Conservation (phyloP, 2,888 invertebrate genomes). For the Asteroscopus sphinx region DNA sequence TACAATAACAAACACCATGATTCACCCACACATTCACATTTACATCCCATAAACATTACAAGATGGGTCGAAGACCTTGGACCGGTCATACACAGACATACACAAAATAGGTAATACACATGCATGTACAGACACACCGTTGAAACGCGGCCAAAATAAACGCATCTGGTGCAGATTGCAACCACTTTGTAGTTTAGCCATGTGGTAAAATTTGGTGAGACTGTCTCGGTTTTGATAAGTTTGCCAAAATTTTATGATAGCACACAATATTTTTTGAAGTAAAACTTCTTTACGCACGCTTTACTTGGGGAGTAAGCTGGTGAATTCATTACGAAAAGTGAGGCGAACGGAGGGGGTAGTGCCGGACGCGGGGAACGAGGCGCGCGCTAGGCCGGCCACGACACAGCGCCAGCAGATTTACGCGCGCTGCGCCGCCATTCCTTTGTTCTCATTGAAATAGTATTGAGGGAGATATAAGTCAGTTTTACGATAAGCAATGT, state of each 20-base stretch:
- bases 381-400: too few species aligned
- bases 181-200: conserved; percentile 9
- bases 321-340: too few species aligned
- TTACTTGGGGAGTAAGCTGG: too few species aligned
- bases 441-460: too few species aligned
- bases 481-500: too few species aligned
- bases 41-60: conserved; percentile 21
- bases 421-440: too few species aligned
- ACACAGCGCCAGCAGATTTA: too few species aligned
- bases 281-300: too few species aligned
- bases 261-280: too few species aligned
- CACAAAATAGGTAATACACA: conserved; percentile 16
- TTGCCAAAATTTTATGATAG: not conserved
- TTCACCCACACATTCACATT: conserved; percentile 19
- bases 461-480: too few species aligned
- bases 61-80: conserved; percentile 20
- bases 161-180: conserved; percentile 40
- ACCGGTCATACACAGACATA: conserved; percentile 15
- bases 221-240: not conserved
- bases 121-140: conserved; percentile 1
- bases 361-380: too few species aligned
- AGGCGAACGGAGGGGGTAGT: too few species aligned
- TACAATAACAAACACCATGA: conserved; percentile 13
- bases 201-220: not conserved
- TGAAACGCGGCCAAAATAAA: conserved; percentile 29